These are phyloP conservation scores for Neodiprion fabricii DNA, from an alignment of 1,140 invertebrate genomes.

Conservation along the genomic window DNA sequence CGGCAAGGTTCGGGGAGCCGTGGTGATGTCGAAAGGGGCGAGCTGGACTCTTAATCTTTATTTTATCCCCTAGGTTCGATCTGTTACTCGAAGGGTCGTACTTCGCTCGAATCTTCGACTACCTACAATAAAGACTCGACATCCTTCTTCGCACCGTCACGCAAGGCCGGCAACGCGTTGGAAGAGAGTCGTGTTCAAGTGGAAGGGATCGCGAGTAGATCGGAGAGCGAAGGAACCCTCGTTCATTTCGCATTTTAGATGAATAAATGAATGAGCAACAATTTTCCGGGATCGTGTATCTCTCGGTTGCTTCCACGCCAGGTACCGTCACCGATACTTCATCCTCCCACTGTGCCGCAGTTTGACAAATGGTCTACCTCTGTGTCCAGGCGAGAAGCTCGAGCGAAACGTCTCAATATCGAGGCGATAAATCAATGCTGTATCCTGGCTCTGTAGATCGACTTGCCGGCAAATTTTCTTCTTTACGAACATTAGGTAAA, in stretches of 20 bases:
- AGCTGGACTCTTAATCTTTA: slow-evolving; percentile 30
- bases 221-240: neutral
- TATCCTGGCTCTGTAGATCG: neutral
- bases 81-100: slow-evolving; percentile 30
- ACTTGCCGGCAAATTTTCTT: too few species aligned
- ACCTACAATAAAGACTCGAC: neutral
- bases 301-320: too few species aligned
- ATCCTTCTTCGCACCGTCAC: slow-evolving; percentile 13
- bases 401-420: neutral
- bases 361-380: neutral
- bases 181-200: neutral
- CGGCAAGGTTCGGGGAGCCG: neutral
- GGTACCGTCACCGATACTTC: too few species aligned
- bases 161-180: neutral
- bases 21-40: neutral
- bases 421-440: neutral
- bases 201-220: neutral
- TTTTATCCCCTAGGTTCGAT: slow-evolving; percentile 37
- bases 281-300: too few species aligned
- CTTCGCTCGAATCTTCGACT: neutral
- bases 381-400: neutral
- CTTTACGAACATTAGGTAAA: neutral
- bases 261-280: neutral
- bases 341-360: neutral
- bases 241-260: neutral